phyloP scores from a whole-genome alignment of 2,888 invertebrate species.

The Eupithecia insigniata region DNA sequence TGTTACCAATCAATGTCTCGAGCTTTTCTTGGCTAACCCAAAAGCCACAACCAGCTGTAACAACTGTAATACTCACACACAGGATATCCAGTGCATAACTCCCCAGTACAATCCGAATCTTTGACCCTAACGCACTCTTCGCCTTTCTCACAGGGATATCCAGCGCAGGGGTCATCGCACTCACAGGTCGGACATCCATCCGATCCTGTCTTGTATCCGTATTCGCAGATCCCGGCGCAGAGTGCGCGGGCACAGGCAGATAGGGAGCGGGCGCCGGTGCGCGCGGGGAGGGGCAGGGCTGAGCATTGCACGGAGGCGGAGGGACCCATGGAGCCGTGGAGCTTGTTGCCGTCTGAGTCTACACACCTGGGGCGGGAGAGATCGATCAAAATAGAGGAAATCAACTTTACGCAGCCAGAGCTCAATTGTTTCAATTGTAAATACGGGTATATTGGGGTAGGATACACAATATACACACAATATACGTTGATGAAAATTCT shows the following conservation, averaged over 20 bases:
- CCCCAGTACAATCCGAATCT: conserved; percentile 86
- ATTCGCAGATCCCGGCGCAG: conserved; percentile 93
- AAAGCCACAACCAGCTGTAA: not conserved
- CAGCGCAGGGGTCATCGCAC: conserved; percentile 93
- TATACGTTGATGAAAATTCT: no score
- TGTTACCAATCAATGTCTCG: not conserved
- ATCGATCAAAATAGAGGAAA: not conserved
- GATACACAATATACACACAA: no score
- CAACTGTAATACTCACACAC: conserved; percentile 85
- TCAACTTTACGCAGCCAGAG: not conserved
- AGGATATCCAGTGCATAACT: conserved; percentile 89
- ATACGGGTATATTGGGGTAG: no score
- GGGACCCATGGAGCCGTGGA: conserved; percentile 91
- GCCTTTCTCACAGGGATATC: conserved; percentile 87
- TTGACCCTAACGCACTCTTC: conserved; percentile 90
- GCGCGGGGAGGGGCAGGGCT: conserved; percentile 60
- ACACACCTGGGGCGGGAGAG: conserved; percentile 84
- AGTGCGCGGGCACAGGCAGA: conserved; percentile 87
- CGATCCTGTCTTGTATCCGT: conserved; percentile 88
- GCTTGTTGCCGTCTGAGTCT: conserved; percentile 89
- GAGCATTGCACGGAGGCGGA: conserved; percentile 88
- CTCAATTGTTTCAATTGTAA: no score
- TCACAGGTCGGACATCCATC: conserved; percentile 93
- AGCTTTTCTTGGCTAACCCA: not conserved
- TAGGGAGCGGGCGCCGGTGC: conserved; percentile 81